phyloP scores from a whole-genome alignment of 2,888 invertebrate species.

The Tenthredo notha region DNA sequence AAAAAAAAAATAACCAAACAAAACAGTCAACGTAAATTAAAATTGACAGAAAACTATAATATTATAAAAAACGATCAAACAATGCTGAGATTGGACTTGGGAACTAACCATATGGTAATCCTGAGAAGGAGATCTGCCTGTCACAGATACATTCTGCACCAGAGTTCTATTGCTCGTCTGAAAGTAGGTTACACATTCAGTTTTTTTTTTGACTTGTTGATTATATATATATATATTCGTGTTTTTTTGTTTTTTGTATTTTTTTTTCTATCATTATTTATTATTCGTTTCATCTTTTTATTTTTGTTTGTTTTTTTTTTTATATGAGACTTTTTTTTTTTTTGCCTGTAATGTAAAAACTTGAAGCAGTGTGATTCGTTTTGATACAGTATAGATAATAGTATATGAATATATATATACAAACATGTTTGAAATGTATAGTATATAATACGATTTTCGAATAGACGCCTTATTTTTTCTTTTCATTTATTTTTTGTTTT shows the following conservation, averaged over 20 bases:
- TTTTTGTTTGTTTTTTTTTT: constrained; percentile 52
- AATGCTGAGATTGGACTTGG: constrained; percentile 78
- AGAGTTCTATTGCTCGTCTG: constrained; percentile 79
- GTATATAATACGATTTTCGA: constrained; percentile 1
- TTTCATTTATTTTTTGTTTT: background rate
- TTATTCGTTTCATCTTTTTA: background rate
- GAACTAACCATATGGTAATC: constrained; percentile 79
- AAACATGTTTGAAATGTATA: background rate
- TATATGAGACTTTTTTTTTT: background rate
- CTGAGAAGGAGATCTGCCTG: constrained; percentile 79
- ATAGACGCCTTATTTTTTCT: background rate
- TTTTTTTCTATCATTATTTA: no score
- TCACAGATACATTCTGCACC: constrained; percentile 79
- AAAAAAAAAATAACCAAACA: constrained; percentile 53
- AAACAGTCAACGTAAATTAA: constrained; percentile 55
- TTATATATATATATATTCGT: constrained; percentile 43
- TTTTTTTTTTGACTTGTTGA: constrained; percentile 57
- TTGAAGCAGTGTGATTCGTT: background rate
- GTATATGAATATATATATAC: background rate
- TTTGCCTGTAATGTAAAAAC: background rate
- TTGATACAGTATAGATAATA: background rate
- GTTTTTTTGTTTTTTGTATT: constrained; percentile 36
- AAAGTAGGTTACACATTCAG: constrained; percentile 78
- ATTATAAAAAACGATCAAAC: constrained; percentile 75
- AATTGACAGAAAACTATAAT: constrained; percentile 64